Base-by-base conservation (phyloP, 1,140 invertebrate genomes). In the Heliothis virescens region DNA sequence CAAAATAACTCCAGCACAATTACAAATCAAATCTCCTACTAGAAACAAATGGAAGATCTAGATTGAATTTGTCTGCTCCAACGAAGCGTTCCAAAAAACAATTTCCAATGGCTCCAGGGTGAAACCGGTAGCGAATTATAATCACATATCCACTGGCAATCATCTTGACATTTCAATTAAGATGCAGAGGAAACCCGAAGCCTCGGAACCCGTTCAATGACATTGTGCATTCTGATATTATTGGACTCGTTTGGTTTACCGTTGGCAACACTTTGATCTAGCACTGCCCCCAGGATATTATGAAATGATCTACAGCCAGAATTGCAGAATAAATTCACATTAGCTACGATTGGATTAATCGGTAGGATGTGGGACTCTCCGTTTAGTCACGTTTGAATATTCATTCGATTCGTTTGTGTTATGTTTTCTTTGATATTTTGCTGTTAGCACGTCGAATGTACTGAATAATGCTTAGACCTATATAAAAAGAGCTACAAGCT, bases 131-230 rank as follows among this genome's bases (percentile, higher is more conserved):
- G 81, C 77, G 50, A 75, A 82, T 82, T 73, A 79, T 79, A 82
- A 79, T 74, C 77, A 82, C 81, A 79, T 82, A 79, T 82, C 81
- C 65, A 52, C 77, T 62, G 65, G 77, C 72, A 50, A 69, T 76
- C 72, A 72, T 57, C 63, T 62, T 79, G 81, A 82, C 81, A 62
- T 82, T 82, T 82, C 81, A 82, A 82, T 82, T 82, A 79, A 76
- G 72, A 75, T 52, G 72, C 63, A 78, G 21, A 63, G 48, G 50
- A 55, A 47, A 55, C 60, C 62, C 15, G n/a, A 41, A 52, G 50
- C 75, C 18, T 41, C 63, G 75, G 63, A 78, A 69, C 75, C 29
- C 10, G 63, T 78, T 65, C 62, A 34, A 67, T 78, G 62, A 67
- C 63, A 78, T 77, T 77, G 74, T 63, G 74, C 74, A 76, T 76